These are phyloP conservation scores for Acrossocheilus fasciatus DNA, from an alignment of 2,797 vertebrate species.

Conservation along the genomic window DNA sequence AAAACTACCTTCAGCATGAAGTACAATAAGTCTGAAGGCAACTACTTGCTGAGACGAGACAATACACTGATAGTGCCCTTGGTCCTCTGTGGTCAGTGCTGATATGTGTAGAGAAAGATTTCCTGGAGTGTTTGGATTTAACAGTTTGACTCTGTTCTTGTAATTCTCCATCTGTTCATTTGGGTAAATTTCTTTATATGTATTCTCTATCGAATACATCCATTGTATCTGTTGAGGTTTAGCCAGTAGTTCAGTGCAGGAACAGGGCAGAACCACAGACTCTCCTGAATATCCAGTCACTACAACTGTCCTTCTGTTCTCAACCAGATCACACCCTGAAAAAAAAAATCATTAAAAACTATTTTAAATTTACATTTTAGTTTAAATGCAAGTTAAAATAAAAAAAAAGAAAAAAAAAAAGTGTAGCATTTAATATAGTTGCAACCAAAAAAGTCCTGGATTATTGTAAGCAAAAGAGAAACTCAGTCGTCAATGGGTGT, in stretches of 20 bases:
- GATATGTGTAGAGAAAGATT: constrained; percentile 48
- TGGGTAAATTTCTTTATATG: background rate
- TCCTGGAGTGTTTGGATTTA: constrained; percentile 17
- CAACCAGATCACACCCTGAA: constrained; percentile 14
- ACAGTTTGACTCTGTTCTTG: constrained; percentile 19
- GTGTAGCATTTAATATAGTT: too few species aligned
- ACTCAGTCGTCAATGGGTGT: too few species aligned
- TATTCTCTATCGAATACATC: fast-evolving
- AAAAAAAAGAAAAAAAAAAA: too few species aligned
- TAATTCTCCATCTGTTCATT: background rate
- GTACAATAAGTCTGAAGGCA: background rate
- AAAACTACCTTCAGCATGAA: background rate
- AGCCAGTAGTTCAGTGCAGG: constrained; percentile 26
- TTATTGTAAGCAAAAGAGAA: too few species aligned
- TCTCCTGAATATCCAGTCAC: constrained; percentile 2
- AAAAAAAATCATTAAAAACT: background rate
- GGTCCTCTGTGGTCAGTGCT: background rate
- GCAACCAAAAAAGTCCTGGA: too few species aligned
- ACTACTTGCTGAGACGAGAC: background rate
- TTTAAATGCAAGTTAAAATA: background rate
- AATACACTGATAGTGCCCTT: background rate
- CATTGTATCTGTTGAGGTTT: constrained; percentile 14
- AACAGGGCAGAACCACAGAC: constrained; percentile 33
- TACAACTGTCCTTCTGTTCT: fast-evolving
- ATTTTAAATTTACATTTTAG: background rate